phyloP scores from a whole-genome alignment of 2,113 vertebrate species.

The Callocephalon fimbriatum region DNA sequence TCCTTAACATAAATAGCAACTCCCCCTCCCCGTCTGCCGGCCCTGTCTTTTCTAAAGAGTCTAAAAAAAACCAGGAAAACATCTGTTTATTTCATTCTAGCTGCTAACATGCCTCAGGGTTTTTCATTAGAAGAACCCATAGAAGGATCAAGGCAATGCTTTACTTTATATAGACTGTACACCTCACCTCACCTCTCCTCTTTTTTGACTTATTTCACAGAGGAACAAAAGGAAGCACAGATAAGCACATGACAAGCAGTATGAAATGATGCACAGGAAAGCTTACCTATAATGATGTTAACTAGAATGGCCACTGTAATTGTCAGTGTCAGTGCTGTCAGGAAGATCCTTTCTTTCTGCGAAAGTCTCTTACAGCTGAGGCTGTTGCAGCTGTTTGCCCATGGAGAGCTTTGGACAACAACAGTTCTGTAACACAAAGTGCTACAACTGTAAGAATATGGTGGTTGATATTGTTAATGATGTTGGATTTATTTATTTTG shows the following conservation, averaged over 20 bases:
- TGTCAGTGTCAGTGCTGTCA: neutral
- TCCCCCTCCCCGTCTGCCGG: too few species aligned
- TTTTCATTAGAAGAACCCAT: neutral
- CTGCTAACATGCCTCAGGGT: neutral
- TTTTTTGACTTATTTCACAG: neutral
- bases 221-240: neutral
- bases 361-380: neutral
- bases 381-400: neutral
- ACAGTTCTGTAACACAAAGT: neutral
- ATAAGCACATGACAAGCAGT: neutral
- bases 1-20: too few species aligned
- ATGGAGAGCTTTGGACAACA: neutral
- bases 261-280: neutral
- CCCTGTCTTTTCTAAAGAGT: too few species aligned
- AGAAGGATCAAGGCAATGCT: neutral
- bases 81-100: neutral
- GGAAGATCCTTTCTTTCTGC: neutral
- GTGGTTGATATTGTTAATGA: neutral
- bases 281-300: neutral
- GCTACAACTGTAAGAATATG: neutral
- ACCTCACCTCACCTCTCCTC: neutral
- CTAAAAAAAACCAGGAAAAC: neutral
- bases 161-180: neutral
- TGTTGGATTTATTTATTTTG: neutral
- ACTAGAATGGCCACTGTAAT: neutral